Evolutionary conservation across 2,797 vertebrate species (phyloP), one percentile per base, ranked within the genome.

Genomic region (Microchirus variegatus): DNA sequence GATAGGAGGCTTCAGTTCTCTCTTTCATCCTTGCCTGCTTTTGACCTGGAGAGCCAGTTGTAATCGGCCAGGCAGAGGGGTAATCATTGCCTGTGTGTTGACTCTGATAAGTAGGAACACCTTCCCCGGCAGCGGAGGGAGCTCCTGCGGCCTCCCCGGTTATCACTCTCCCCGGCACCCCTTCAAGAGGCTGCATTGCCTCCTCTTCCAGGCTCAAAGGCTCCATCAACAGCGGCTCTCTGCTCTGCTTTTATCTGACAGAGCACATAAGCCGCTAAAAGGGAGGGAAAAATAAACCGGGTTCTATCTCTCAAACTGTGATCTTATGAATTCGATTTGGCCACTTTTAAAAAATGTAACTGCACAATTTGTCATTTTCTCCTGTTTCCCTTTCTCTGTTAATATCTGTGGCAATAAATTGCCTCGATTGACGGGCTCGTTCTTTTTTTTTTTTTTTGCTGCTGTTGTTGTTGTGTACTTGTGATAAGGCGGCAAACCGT

Each of bases 81-180:
- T 96, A 96, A 95, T 98, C 96, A 96, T 96, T 95, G 94, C 94
- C 95, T 94, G 95, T 94, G 93, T 96, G 95, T 94, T 92, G 94
- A 96, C 96, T 95, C 95, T 96, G 97, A 98, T 98, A 98, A 98
- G 95, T 98, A 95, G 93, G 92, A 95, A 93, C 93, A 94, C 95
- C 96, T 95, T 96, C 94, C 94, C 94, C 91, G 93, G 92, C 93
- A 88, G 77, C 44, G 78, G 66, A 82, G 82, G 86, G 93, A 95
- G 94, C 94, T 95, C 94, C 94, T 88, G 83, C 67, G 68, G 78
- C 84, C 95, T 95, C 91, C 93, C 90, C 89, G 94, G 94, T 98
- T 97, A 97, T 97, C 95, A 89, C 94, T 81, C 87, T 91, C 68
- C 77, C 74, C 81, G 92, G 94, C 93, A 90, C 94, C 94, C 93